phyloP scores from a whole-genome alignment of 2,113 vertebrate genomes.

The Pongo pygmaeus region DNA sequence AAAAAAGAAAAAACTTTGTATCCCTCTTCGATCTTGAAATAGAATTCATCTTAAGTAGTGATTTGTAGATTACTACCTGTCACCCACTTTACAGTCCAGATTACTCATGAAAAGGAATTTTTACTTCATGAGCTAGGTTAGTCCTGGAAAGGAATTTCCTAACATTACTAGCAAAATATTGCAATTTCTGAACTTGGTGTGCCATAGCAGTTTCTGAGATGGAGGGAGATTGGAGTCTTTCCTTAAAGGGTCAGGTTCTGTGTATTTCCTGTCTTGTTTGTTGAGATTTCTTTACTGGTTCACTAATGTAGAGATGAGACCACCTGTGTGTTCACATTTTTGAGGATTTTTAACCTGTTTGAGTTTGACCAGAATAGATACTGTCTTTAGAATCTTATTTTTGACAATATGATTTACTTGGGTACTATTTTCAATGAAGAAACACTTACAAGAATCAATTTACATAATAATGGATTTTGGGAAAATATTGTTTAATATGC shows the following conservation, averaged over 20 bases:
- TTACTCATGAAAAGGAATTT: constrained; percentile 5
- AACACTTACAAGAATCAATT: background rate
- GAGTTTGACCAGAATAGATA: background rate
- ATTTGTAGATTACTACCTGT: background rate
- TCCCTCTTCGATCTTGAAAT: background rate
- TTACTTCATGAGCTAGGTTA: background rate
- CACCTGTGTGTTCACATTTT: background rate
- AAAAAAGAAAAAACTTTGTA: background rate
- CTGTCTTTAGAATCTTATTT: background rate
- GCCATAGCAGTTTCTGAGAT: background rate
- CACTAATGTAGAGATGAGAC: background rate
- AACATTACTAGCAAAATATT: background rate
- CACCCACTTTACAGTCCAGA: background rate
- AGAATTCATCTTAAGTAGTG: background rate
- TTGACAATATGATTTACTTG: background rate
- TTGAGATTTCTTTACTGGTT: background rate
- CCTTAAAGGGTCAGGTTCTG: background rate
- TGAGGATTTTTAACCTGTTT: background rate
- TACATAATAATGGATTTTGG: background rate
- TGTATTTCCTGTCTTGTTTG: background rate
- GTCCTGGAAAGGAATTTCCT: background rate
- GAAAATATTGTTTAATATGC: background rate
- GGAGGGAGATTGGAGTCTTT: background rate
- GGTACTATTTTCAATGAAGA: background rate
- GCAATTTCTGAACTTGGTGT: background rate